Percentiles rank a stretch among this genome's conserved stretches.
These are phyloP conservation scores for Chironomus striatipennis DNA, from an alignment of 1,140 invertebrate species.

Conservation along the genomic window DNA sequence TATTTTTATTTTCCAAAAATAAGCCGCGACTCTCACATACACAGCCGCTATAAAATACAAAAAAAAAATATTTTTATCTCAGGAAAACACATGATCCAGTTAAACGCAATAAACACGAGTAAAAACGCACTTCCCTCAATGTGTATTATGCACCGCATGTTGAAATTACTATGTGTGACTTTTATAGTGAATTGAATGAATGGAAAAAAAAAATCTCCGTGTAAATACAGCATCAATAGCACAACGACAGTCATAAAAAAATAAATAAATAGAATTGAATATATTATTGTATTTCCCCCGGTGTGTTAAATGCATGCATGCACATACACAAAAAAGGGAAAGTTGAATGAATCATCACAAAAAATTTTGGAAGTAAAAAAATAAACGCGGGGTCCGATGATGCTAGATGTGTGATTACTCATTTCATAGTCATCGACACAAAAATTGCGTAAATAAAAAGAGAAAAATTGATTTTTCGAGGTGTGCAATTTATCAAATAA, in stretches of 20 bases:
- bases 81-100: slow-evolving; percentile 10
- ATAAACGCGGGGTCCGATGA: not conserved
- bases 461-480: not conserved
- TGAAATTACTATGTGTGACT: not conserved
- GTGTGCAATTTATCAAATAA: not conserved
- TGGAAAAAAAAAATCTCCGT: too few species aligned
- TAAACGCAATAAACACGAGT: slow-evolving; percentile 17
- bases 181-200: not conserved
- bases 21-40: not conserved
- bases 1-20: not conserved
- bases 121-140: slow-evolving; percentile 16
- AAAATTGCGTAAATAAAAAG: not conserved
- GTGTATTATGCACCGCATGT: not conserved
- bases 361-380: not conserved
- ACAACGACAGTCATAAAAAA: not conserved
- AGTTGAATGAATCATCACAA: not conserved
- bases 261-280: not conserved
- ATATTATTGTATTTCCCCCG: not conserved
- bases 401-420: not conserved
- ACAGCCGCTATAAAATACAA: not conserved
- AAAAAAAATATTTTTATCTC: not conserved
- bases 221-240: slow-evolving; percentile 11
- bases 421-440: not conserved
- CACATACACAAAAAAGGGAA: not conserved
- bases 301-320: not conserved